phyloP scores from a whole-genome alignment of 2,888 invertebrate genomes.

The Acanthosoma haemorrhoidale region DNA sequence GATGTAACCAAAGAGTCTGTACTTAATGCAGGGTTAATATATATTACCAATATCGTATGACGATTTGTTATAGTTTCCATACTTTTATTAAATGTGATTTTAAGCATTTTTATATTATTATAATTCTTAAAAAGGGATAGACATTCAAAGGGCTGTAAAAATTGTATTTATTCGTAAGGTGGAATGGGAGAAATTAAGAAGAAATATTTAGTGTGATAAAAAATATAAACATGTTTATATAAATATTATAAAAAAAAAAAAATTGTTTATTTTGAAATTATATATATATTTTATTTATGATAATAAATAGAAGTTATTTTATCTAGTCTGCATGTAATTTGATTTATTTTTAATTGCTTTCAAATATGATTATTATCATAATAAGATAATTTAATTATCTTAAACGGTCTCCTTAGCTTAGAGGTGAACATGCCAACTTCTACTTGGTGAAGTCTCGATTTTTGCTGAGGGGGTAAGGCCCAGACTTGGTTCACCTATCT shows the following conservation, averaged over 20 bases:
- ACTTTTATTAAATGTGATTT: conserved; percentile 17
- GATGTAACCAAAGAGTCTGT: conserved; percentile 26
- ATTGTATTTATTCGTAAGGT: neutral
- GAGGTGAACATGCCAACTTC: too few relatives aligned
- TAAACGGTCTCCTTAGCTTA: too few relatives aligned
- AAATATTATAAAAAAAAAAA: neutral
- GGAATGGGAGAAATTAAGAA: conserved; percentile 1
- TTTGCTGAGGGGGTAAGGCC: too few relatives aligned
- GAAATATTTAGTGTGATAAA: neutral
- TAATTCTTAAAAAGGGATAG: neutral
- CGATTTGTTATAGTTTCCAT: conserved; percentile 12
- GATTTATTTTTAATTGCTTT: neutral
- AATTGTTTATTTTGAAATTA: conserved; percentile 10
- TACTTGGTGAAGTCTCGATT: too few relatives aligned
- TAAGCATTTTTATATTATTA: conserved; percentile 11
- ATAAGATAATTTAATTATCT: too few relatives aligned
- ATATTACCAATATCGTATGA: conserved; percentile 22
- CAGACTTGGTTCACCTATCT: too few relatives aligned
- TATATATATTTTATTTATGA: conserved; percentile 11
- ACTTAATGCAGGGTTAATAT: conserved; percentile 29
- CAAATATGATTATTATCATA: too few relatives aligned
- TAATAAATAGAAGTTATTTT: conserved; percentile 1
- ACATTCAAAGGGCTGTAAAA: neutral
- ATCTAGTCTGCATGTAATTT: neutral
- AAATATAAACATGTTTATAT: conserved; percentile 4